Base-by-base conservation (phyloP, 1,140 invertebrate species). In the Anoplolepis gracilipes region DNA sequence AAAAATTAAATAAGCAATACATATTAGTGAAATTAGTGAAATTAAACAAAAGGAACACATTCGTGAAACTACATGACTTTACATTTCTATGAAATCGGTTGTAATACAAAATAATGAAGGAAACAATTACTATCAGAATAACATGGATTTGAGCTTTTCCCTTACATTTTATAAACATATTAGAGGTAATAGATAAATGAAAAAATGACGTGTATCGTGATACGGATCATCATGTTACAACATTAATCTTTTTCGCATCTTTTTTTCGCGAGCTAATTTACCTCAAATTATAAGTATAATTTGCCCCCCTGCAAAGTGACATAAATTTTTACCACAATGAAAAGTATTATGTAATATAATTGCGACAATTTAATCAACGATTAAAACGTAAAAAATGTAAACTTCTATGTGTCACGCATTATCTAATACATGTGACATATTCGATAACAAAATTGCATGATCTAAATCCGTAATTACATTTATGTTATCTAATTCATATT, bases 401-500 rank as follows among this genome's bases (percentile, higher is more conserved):
- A 5, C 39, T 79, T 36, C 8, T 46, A 30, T 10, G 30, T n/a
- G 25, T 33, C 30, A 22, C 11, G n/a, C 16, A 36, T 81, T 57
- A 57, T 7, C 42, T 59, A 59, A 70, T 36, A 8, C 53, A 7
- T 11, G 46, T 46, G 46, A 28, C 10, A 30, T 25, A 46, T 82
- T 72, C 8, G 7, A 46, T 81, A 81, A 81, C 25, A 33, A 59
- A 42, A 33, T 82, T 73, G 19, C 67, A 42, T 46, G 61, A 61
- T 36, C 0, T 67, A 36, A 16, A 79, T 82, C 8, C 6, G n/a
- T 33, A 46, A 39, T 16, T 19, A 81, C 19, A 82, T 82, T 49
- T 59, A 72, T n/a, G 36, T 82, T 73, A 73, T n/a, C 67, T 39
- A 73, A 82, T 72, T 25, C 13, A n/a, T 49, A 61, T 61, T 13